These are phyloP conservation scores for Parauchenoglanis punctatus DNA, from an alignment of 2,797 vertebrate species.

Conservation along the genomic window DNA sequence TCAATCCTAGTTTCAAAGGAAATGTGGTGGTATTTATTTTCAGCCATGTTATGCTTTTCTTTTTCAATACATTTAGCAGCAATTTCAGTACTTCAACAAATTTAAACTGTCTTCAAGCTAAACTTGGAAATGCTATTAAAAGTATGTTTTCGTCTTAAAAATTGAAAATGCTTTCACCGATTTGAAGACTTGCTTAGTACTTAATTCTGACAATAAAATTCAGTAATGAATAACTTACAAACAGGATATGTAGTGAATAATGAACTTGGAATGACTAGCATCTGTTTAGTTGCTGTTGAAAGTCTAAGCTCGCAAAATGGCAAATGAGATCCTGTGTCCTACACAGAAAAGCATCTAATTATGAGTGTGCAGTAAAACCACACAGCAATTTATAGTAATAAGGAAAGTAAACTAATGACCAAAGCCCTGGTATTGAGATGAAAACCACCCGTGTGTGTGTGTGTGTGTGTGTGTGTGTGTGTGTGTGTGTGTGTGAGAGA, in stretches of 20 bases:
- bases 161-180: neutral
- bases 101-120: neutral
- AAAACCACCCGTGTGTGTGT: constrained; percentile 35
- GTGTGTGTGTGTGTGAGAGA: neutral
- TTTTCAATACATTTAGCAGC: neutral
- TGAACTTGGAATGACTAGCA: neutral
- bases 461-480: constrained; percentile 8
- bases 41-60: neutral
- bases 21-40: neutral
- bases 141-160: neutral
- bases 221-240: neutral
- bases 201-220: neutral
- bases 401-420: constrained; percentile 25
- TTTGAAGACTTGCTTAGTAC: too few species aligned
- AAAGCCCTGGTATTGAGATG: constrained; percentile 17
- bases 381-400: constrained; percentile 25
- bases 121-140: neutral
- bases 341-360: constrained; percentile 10
- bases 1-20: neutral
- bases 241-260: neutral
- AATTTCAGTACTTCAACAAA: neutral
- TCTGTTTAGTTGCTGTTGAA: neutral
- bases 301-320: neutral
- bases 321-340: neutral
- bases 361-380: constrained; percentile 24